A percentile compares a stretch with the other conserved stretches of the same genome.
These are phyloP conservation scores for Xiphophorus birchmanni DNA, from an alignment of 2,797 vertebrate genomes.

Conservation along the genomic window DNA sequence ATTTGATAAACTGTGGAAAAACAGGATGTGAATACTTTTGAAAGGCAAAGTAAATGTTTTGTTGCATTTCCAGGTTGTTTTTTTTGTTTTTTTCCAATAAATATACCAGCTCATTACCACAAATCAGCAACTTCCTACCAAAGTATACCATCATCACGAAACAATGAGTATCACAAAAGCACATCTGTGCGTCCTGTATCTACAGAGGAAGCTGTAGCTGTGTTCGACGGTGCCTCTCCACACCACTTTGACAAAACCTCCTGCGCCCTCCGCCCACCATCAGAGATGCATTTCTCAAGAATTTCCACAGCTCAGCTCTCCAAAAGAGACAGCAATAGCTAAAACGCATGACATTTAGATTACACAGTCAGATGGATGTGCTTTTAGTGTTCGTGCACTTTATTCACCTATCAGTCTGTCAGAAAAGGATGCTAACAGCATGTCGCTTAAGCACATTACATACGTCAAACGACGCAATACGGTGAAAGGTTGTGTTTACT, in stretches of 20 bases:
- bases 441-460: not conserved
- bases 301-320: not conserved
- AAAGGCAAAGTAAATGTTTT: not conserved
- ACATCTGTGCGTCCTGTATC: not conserved
- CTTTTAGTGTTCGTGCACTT: constrained; percentile 2
- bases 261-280: not conserved
- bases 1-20: not conserved
- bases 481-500: not conserved
- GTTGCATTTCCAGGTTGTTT: not conserved
- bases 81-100: too few species aligned
- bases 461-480: too few species aligned
- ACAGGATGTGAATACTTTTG: not conserved
- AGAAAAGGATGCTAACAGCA: not conserved
- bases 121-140: not conserved
- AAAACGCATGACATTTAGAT: not conserved
- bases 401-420: not conserved
- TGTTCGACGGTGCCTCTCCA: not conserved
- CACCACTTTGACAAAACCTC: not conserved
- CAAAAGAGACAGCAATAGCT: not conserved
- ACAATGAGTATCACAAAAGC: not conserved
- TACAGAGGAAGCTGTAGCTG: not conserved
- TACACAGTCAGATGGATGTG: not conserved
- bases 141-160: not conserved
- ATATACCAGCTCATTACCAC: not conserved
- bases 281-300: not conserved